phyloP scores from a whole-genome alignment of 2,888 invertebrate genomes.

The Achlya flavicornis region DNA sequence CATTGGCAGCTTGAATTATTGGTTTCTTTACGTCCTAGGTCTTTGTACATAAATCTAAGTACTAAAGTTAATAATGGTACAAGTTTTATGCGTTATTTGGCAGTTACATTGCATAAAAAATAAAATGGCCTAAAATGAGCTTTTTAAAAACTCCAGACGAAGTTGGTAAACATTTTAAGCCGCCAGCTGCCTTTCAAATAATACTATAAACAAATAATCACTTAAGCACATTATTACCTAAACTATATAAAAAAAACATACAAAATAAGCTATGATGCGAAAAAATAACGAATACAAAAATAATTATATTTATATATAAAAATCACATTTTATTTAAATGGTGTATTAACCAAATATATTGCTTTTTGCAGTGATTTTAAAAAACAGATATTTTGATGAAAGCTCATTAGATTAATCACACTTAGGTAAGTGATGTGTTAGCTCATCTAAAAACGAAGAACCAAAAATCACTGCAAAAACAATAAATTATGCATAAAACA shows the following conservation, averaged over 20 bases:
- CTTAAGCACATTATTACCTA: conserved; percentile 60
- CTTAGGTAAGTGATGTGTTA: no score
- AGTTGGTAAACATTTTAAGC: conserved; percentile 8
- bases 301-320: conserved; percentile 46
- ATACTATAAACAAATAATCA: conserved; percentile 39
- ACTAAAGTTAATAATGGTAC: background rate
- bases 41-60: background rate
- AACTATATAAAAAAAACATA: conserved; percentile 58
- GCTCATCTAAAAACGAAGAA: background rate
- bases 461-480: background rate
- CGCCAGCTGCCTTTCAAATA: conserved; percentile 51
- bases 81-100: background rate
- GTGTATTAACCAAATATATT: background rate
- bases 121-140: background rate
- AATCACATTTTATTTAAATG: conserved; percentile 14
- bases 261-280: conserved; percentile 67
- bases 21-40: background rate
- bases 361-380: conserved; percentile 14
- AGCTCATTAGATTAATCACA: no score
- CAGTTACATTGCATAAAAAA: background rate
- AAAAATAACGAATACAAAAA: conserved; percentile 72
- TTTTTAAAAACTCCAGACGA: background rate
- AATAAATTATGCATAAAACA: background rate
- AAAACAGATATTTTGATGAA: background rate
- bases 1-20: background rate